Evolutionary conservation across 2,797 vertebrate genomes (phyloP).

Genomic region (Lindbergichthys nudifrons): DNA sequence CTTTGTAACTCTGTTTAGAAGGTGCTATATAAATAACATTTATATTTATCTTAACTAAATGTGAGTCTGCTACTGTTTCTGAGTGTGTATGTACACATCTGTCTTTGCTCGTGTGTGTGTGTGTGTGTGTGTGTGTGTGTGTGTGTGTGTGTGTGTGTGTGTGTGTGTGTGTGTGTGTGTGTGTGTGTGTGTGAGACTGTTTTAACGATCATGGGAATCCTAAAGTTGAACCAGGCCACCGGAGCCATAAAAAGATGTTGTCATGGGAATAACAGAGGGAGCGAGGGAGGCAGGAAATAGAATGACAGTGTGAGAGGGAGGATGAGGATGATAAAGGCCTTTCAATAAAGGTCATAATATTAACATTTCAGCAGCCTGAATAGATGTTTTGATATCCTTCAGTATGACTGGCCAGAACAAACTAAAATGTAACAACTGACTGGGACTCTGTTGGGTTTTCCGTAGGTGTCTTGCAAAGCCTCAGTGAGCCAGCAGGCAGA

Average conservation of each 20-base stretch:
- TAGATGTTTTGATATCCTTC: too few species aligned
- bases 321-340: background rate
- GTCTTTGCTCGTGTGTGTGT: slow-evolving; percentile 1
- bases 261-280: slow-evolving; percentile 57
- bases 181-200: slow-evolving; percentile 21
- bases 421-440: background rate
- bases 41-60: background rate
- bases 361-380: background rate
- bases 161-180: background rate
- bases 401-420: background rate
- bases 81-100: background rate
- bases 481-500: background rate
- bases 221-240: slow-evolving; percentile 67
- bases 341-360: background rate
- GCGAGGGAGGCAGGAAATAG: slow-evolving; percentile 14
- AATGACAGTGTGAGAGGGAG: slow-evolving; percentile 14
- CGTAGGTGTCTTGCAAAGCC: background rate
- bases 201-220: slow-evolving; percentile 63
- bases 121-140: too few species aligned
- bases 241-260: slow-evolving; percentile 66
- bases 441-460: background rate
- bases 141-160: background rate
- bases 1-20: too few species aligned
- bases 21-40: too few species aligned
- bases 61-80: background rate